These are phyloP conservation scores for Psettodes erumei DNA, from an alignment of 2,113 vertebrate genomes.

Conservation along the genomic window DNA sequence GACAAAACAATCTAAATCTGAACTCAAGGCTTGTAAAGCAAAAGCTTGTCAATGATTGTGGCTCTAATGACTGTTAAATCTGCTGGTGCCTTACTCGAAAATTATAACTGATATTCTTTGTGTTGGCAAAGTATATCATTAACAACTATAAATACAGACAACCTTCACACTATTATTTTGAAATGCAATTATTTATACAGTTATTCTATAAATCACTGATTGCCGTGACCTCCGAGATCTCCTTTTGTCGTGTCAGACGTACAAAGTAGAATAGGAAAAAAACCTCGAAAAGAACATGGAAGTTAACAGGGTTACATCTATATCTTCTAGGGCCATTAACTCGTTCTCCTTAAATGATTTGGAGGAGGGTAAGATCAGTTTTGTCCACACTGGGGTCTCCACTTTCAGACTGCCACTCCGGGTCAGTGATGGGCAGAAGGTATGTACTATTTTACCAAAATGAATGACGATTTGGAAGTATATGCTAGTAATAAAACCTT, in stretches of 20 bases:
- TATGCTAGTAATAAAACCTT: not conserved
- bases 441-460: constrained; percentile 5
- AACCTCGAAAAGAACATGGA: not conserved
- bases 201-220: too few relatives aligned
- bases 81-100: not conserved
- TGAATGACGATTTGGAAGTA: not conserved
- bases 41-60: not conserved
- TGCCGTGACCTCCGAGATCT: not conserved
- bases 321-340: constrained; percentile 73
- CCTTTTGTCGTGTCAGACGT: not conserved
- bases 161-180: too few relatives aligned
- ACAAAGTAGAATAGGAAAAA: not conserved
- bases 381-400: constrained; percentile 84
- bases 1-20: not conserved
- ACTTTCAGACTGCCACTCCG: constrained; percentile 87
- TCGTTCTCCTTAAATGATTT: constrained; percentile 85
- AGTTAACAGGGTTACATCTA: not conserved
- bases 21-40: not conserved
- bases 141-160: too few relatives aligned
- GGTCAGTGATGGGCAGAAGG: constrained; percentile 88
- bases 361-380: constrained; percentile 84
- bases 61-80: not conserved
- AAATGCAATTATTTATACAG: too few relatives aligned
- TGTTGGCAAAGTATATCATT: not conserved
- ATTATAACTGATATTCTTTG: not conserved